Base-by-base conservation (phyloP, 1,140 invertebrate species). In the Melanaphis sacchari region DNA sequence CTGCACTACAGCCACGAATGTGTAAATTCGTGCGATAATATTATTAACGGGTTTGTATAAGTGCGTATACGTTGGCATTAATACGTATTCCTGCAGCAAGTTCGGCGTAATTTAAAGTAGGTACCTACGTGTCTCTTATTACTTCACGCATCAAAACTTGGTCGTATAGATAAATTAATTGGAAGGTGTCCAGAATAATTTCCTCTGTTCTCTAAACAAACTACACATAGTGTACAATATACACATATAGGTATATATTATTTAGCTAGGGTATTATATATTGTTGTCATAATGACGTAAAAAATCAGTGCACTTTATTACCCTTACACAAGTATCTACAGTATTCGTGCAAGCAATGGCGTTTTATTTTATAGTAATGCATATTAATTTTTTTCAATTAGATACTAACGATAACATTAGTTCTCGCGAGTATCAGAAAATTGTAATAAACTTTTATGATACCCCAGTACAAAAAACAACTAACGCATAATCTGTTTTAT, bases 51-150 rank as follows among this genome's bases (percentile, higher is more conserved):
- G 31, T n/a, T 11, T n/a, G 59, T n/a, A 15, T n/a, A 31, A 11
- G 31, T 4, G 11, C 31, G 59, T n/a, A 52, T 52, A 52, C 59
- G 59, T 66, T n/a, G 31, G 59, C n/a, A 66, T 66, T 66, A 66
- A 66, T 76, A 76, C 59, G 31, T n/a, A n/a, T n/a, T n/a, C 59
- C 4, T n/a, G 59, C 31, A n/a, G 31, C 59, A n/a, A 76, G 31
- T 76, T 76, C 15, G 81, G 22, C 18, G 85, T 88, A 88, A 88
- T 46, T 88, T 88, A 88, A 40, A 88, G 31, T 85, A 82, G 76
- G 36, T 84, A 76, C 36, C 82, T 84, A 89, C 87, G 43, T 89
- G 87, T 89, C 46, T 89, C 31, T 89, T 89, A 76, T 76, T 52
- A 89, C 9, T 89, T 89, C 46, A 21, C 18, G 52, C 31, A 26